Evolutionary conservation across 2,113 vertebrate species (phyloP).

Genomic region (Cyanoramphus novaezelandiae): DNA sequence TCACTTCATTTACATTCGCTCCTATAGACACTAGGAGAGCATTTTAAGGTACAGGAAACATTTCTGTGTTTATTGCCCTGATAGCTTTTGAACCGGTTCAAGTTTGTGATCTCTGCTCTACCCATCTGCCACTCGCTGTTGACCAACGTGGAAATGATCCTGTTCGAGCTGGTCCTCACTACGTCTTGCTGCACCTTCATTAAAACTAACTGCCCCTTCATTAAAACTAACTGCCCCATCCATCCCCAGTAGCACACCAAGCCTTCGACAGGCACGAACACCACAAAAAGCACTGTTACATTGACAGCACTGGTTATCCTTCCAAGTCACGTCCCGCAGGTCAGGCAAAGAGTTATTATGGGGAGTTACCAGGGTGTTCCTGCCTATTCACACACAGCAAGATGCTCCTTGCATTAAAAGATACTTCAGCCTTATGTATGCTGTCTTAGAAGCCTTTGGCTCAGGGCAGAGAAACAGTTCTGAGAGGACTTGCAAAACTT

Average conservation of each 20-base stretch:
- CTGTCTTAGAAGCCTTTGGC: background rate
- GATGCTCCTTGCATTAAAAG: background rate
- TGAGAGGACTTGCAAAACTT: background rate
- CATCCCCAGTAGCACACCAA: background rate
- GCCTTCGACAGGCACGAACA: background rate
- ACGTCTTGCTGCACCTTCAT: fast-evolving
- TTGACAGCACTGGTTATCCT: background rate
- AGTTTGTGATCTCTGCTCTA: background rate
- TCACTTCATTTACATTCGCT: background rate
- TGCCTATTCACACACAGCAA: background rate
- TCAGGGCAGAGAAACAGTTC: background rate
- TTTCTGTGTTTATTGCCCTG: background rate
- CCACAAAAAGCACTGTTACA: background rate
- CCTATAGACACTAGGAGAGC: background rate
- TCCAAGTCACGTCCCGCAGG: background rate
- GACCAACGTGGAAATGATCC: fast-evolving
- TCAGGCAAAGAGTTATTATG: background rate
- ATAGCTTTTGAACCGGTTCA: background rate
- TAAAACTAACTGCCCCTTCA: background rate
- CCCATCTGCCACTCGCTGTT: background rate
- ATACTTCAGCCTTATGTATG: background rate
- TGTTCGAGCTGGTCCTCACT: background rate
- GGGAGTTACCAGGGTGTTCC: background rate
- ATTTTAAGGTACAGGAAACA: background rate
- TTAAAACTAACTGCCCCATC: background rate